Evolutionary conservation across 2,113 vertebrate species (phyloP).

Genomic region (Naja naja): DNA sequence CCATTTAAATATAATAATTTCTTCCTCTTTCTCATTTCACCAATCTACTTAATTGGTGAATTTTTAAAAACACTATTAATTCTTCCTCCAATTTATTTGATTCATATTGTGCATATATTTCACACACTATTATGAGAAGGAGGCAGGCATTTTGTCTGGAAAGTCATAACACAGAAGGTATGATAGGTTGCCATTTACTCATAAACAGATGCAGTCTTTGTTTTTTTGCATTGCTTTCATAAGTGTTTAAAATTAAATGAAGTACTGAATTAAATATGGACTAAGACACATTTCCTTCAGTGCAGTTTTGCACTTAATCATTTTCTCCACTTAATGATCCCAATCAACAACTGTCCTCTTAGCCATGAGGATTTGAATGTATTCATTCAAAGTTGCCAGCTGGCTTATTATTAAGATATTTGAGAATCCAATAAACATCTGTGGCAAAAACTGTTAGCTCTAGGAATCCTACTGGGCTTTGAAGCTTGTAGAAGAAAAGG

Average conservation of each 20-base stretch:
- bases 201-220: not conserved
- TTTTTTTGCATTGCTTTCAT: not conserved
- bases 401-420: conserved; percentile 38
- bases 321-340: conserved; percentile 16
- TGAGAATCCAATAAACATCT: conserved; percentile 26
- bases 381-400: conserved; percentile 56
- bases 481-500: conserved; percentile 48
- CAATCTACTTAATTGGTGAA: not conserved
- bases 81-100: not conserved
- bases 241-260: conserved; percentile 3
- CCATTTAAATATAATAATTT: not conserved
- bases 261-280: not conserved
- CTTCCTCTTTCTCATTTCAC: not conserved
- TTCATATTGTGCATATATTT: not conserved
- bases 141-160: not conserved
- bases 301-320: conserved; percentile 19
- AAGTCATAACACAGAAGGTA: not conserved
- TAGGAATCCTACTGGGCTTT: conserved; percentile 40
- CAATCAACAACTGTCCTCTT: not conserved
- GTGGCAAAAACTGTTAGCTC: conserved; percentile 39
- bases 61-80: not conserved
- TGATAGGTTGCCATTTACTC: not conserved
- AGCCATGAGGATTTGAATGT: conserved; percentile 50
- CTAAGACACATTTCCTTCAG: not conserved
- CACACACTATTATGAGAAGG: not conserved